These are phyloP conservation scores for Trichonephila clavata DNA, from an alignment of 1,140 invertebrate genomes.

Conservation along the genomic window DNA sequence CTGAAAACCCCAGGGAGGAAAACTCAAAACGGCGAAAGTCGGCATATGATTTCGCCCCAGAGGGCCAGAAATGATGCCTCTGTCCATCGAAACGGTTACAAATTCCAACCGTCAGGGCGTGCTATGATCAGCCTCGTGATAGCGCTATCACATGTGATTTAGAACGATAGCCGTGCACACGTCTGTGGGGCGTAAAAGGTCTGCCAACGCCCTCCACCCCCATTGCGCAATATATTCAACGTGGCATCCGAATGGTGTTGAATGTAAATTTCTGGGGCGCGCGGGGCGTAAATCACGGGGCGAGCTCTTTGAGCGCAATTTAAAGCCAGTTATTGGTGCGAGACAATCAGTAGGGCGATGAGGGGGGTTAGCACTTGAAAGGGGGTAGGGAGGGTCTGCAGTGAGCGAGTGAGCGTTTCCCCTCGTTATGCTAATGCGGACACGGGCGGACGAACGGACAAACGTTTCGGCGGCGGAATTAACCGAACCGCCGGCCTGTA, in stretches of 20 bases:
- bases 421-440: conserved; percentile 76
- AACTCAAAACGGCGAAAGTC: background rate
- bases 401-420: conserved; percentile 13
- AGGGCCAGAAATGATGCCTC: background rate
- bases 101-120: conserved; percentile 63
- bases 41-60: background rate
- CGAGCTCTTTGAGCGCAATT: conserved; percentile 53
- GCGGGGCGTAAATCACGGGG: conserved; percentile 67
- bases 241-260: conserved; percentile 68
- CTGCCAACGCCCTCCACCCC: background rate
- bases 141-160: conserved; percentile 69
- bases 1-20: background rate
- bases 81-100: conserved; percentile 47
- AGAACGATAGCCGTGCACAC: conserved; percentile 42
- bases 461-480: conserved; percentile 76
- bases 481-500: conserved; percentile 76
- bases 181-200: conserved; percentile 37
- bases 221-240: conserved; percentile 52
- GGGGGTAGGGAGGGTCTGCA: background rate
- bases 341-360: conserved; percentile 63
- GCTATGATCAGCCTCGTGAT: conserved; percentile 49
- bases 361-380: background rate
- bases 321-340: conserved; percentile 76
- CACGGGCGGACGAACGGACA: conserved; percentile 72
- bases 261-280: conserved; percentile 73